Base-by-base conservation (phyloP, 2,888 invertebrate genomes). In the Hoplodrina ambigua region DNA sequence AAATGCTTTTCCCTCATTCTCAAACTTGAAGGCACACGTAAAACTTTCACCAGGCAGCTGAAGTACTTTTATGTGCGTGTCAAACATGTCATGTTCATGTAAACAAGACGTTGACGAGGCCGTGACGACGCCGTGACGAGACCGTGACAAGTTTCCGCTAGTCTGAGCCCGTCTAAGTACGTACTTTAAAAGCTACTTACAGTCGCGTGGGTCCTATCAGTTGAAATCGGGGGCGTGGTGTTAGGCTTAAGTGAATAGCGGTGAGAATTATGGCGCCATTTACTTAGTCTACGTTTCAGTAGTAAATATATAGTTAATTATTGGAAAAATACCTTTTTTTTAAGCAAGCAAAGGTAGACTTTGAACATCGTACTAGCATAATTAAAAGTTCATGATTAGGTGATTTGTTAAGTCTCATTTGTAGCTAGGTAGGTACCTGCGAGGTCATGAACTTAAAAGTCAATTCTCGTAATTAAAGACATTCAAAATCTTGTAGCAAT, bases 181-280 rank as follows among this genome's bases (percentile, higher is more conserved):
- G 76, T 76, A 69, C 80, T 82, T 82, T 68, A 66, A 59, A 73
- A 69, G 78, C 65, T 84, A 84, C 80, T 82, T 82, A 71, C 52
- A 84, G 62, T 69, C 80, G 44, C 82, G 69, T 46, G 82, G 85
- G 85, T 33, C 60, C 76, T 76, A 82, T 82, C 80, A 82, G 66
- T 84, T 66, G 63, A 70, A 79, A 69, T 74, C 69, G 53, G 37
- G 59, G 25, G 60, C 44, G 57, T 72, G 62, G 76, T 58, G 17
- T 7, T 17, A 53, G 53, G 11, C 17, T 61, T 41, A 19, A 63
- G 60, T 52, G 20, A 20, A 8, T 15, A 49, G 79, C 64, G 67
- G 15, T 1, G 3, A 7, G 1, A 20, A 19, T 6, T 33, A 19
- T 13, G 11, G 8, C 17, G 25, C 3, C n/a, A 5, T n/a, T 8